A percentile compares a stretch with the other conserved stretches of the same genome.
These are phyloP conservation scores for Cynocephalus volans DNA, from an alignment of 2,113 vertebrate species.

Conservation along the genomic window DNA sequence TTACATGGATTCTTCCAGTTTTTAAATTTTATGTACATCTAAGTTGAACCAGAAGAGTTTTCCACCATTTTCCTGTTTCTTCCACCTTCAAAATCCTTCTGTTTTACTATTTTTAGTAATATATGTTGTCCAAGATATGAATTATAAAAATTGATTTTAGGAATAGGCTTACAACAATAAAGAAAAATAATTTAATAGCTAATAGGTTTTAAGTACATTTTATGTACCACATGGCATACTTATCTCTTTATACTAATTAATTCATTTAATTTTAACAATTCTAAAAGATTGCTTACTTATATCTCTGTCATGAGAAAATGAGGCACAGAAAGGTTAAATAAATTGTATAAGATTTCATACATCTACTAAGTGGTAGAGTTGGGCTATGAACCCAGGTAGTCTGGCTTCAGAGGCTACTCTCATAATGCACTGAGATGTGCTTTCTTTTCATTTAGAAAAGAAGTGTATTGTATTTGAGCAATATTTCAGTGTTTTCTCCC, in stretches of 20 bases:
- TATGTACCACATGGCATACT: neutral
- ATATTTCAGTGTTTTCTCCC: neutral
- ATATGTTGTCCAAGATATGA: neutral
- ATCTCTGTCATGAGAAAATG: neutral
- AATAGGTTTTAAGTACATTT: neutral
- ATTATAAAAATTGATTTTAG: slow-evolving; percentile 4
- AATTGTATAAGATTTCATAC: neutral
- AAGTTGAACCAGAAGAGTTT: neutral
- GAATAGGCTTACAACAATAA: neutral
- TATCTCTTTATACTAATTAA: neutral
- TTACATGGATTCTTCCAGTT: neutral
- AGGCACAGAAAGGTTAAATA: neutral
- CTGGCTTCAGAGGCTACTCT: accelerated
- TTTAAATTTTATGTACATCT: neutral
- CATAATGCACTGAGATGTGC: neutral
- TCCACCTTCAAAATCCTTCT: neutral
- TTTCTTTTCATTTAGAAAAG: neutral
- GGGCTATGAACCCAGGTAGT: neutral
- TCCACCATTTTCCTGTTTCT: neutral
- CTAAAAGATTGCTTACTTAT: neutral
- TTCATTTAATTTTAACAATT: slow-evolving; percentile 8
- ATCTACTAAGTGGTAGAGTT: neutral
- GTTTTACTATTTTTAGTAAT: neutral
- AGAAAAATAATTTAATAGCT: neutral
- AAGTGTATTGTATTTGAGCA: neutral